Percentiles rank a stretch among this genome's conserved stretches.
Evolutionary conservation across 1,140 invertebrate genomes (phyloP).

Genomic region (Dufourea novaeangliae): DNA sequence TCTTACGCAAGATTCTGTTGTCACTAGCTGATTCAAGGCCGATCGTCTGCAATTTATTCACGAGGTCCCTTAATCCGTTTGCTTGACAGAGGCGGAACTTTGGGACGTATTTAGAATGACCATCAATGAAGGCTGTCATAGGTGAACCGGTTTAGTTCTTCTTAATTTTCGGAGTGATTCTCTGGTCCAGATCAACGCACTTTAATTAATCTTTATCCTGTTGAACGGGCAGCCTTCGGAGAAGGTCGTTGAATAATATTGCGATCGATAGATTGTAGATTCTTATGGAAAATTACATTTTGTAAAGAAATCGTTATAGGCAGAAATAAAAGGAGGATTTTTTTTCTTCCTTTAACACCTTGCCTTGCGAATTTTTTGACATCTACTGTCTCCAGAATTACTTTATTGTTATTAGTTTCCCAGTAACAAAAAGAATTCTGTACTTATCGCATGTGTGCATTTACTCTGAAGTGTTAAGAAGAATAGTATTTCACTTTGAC

Average conservation of each 20-base stretch:
- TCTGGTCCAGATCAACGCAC: not conserved
- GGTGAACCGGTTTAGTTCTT: slow-evolving; percentile 6
- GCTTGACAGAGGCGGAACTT: not conserved
- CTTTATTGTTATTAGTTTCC: no score
- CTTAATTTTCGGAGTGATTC: not conserved
- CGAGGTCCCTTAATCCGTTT: slow-evolving; percentile 18
- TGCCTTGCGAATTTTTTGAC: no score
- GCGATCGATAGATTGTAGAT: no score
- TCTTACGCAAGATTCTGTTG: slow-evolving; percentile 61
- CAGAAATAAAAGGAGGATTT: no score
- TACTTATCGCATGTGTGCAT: no score
- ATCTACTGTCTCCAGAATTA: no score
- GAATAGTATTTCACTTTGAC: no score
- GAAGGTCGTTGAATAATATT: not conserved
- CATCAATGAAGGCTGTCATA: not conserved
- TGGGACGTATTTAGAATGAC: not conserved
- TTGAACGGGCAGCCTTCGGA: not conserved
- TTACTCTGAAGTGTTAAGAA: no score
- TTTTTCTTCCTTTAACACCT: no score
- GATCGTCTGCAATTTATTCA: slow-evolving; percentile 33
- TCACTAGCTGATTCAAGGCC: slow-evolving; percentile 58
- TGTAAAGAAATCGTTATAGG: no score
- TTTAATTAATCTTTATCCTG: not conserved
- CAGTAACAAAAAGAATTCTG: no score
- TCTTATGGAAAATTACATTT: no score